Conservation (phyloP, 2,888 invertebrate species). For the Yponomeuta cagnagella region DNA sequence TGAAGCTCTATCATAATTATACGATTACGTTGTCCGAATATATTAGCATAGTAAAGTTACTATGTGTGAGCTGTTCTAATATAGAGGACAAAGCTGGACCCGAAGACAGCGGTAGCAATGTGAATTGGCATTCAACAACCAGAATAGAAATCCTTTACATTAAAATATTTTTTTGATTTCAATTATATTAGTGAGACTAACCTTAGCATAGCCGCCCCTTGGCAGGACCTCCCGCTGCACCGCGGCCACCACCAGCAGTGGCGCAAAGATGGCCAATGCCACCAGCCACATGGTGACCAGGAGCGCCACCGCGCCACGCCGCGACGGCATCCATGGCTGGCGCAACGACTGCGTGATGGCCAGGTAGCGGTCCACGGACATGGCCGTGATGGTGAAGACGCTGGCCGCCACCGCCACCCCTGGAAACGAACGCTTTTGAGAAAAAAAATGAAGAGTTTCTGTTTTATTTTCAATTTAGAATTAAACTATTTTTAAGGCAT, state of each 20-base stretch:
- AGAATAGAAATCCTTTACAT: no score
- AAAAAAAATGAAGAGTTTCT: neutral
- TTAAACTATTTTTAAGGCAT: conserved; percentile 55
- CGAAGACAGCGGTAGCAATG: no score
- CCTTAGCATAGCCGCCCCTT: neutral
- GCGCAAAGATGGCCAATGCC: conserved; percentile 80
- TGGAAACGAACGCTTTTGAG: conserved; percentile 38
- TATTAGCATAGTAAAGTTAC: no score
- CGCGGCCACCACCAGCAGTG: conserved; percentile 74
- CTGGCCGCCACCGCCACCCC: conserved; percentile 87
- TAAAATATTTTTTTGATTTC: no score
- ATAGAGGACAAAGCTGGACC: no score
- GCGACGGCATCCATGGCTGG: conserved; percentile 81
- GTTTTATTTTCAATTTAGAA: neutral
- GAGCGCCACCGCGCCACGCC: conserved; percentile 78
- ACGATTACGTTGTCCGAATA: no score
- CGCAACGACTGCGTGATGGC: conserved; percentile 85
- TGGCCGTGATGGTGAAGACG: conserved; percentile 86
- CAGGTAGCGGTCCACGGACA: conserved; percentile 85
- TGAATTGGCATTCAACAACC: no score
- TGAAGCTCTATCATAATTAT: no score
- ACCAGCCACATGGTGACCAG: conserved; percentile 80
- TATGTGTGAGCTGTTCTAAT: no score
- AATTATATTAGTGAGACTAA: neutral
- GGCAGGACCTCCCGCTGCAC: conserved; percentile 48